Evolutionary conservation across 2,113 vertebrate species (phyloP).

Genomic region (Sorex fumeus): DNA sequence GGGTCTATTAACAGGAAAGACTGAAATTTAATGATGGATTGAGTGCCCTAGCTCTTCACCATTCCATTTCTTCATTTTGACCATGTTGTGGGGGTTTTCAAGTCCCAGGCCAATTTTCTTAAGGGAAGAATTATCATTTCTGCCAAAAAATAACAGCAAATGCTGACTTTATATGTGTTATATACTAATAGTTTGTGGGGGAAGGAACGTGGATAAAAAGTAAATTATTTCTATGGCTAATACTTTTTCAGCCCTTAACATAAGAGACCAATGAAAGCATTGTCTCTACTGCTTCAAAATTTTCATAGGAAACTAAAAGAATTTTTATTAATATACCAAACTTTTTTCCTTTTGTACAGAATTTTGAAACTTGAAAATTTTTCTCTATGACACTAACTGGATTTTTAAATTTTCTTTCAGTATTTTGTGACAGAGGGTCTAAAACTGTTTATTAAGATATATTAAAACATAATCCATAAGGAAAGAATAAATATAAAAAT

Average conservation of each 20-base stretch:
- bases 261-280: conserved; percentile 20
- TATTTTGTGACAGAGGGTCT: not conserved
- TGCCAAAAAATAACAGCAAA: conserved; percentile 3
- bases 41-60: not conserved
- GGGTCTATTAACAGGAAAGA: not conserved
- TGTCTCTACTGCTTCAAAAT: not conserved
- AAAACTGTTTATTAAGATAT: not conserved
- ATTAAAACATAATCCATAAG: not conserved
- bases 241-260: conserved; percentile 33
- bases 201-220: not conserved
- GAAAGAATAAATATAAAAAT: not conserved
- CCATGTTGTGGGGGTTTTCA: not conserved
- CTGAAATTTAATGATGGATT: not conserved
- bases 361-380: conserved; percentile 51
- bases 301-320: conserved; percentile 47
- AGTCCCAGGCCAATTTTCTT: not conserved
- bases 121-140: conserved; percentile 10
- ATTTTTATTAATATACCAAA: not conserved
- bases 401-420: conserved; percentile 21
- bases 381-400: not conserved
- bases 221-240: conserved; percentile 41
- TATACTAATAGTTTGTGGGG: not conserved
- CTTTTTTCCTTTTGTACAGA: not conserved
- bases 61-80: not conserved
- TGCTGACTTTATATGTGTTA: conserved; percentile 33